phyloP scores from a whole-genome alignment of 2,888 invertebrate species.

The Polydrusus cervinus region DNA sequence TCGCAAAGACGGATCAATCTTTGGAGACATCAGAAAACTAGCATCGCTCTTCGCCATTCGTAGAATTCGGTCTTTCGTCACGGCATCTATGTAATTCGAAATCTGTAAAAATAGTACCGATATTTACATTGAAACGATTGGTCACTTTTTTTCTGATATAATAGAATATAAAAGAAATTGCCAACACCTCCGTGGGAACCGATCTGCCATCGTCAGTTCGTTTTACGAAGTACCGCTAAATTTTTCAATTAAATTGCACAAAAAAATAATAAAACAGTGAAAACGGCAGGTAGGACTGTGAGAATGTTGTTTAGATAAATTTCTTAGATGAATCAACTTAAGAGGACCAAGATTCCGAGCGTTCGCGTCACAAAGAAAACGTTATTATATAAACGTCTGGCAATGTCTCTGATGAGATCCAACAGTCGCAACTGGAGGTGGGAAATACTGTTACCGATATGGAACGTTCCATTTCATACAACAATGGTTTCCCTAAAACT shows the following conservation, averaged over 20 bases:
- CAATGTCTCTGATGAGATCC: too few relatives aligned
- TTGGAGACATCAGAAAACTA: too few relatives aligned
- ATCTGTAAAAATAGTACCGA: constrained; percentile 18
- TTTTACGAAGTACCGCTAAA: constrained; percentile 51
- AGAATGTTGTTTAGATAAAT: constrained; percentile 47
- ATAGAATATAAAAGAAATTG: constrained; percentile 32
- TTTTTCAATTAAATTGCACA: constrained; percentile 48
- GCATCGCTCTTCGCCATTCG: neutral
- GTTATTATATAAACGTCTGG: too few relatives aligned
- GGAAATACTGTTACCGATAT: too few relatives aligned
- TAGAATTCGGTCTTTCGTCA: neutral
- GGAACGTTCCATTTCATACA: too few relatives aligned
- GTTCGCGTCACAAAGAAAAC: too few relatives aligned
- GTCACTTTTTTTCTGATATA: constrained; percentile 3
- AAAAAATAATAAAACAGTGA: constrained; percentile 46
- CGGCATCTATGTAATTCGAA: neutral
- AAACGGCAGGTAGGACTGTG: constrained; percentile 37
- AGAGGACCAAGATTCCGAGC: constrained; percentile 22
- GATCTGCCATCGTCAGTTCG: constrained; percentile 10
- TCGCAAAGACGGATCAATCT: too few relatives aligned
- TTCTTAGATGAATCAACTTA: constrained; percentile 40
- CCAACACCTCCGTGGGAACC: constrained; percentile 49
- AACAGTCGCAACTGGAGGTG: too few relatives aligned
- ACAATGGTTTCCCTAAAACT: too few relatives aligned
- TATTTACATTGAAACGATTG: constrained; percentile 7